Evolutionary conservation across 2,888 invertebrate species (phyloP), one percentile per base, ranked within the genome.

Genomic region (Venusia cambrica): DNA sequence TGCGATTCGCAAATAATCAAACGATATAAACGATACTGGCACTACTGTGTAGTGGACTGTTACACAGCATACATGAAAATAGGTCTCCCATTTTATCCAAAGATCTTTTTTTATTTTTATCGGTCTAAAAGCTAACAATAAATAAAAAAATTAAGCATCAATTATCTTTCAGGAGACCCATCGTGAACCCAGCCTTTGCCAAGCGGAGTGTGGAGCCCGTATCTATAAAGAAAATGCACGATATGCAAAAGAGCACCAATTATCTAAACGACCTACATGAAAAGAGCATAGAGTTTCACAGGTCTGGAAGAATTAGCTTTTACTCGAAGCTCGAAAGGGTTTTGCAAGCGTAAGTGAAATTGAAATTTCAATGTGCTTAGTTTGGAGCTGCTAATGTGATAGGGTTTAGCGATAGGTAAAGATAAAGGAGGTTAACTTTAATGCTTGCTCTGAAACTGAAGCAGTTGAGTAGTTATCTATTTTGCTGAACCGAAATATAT

Each of bases 261-360:
- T 49, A 64, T 38, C 59, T 80, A 9, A 41, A 69, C 29, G 52
- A 66, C 30, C 57, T 81, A 32, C 71, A 77, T 16, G 49, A 61
- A 30, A 54, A 57, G 5, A 70, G 61, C 43, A 59, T 85, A 7
- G 77, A 89, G 41, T 88, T 90, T 47, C 91, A 92, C 63, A 88
- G 91, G 52, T 68, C 88, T 36, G 91, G 90, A 32, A 87, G 91
- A 58, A 79, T 89, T 46, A 88, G 88, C 48, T 73, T 92, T 29
- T 92, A 91, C 66, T 75, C 58, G 21, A 92, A 91, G 71, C 62
- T 92, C 24, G 91, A 92, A 68, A 87, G 79, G 51, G 87, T 92
- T 62, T 72, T 92, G 39, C 79, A 85, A 56, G 88, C 89, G 92
- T 92, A 76, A 89, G 91, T 89, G 14, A 37, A 51, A 50, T 34